Percentiles rank a stretch among this genome's conserved stretches.
These are phyloP conservation scores for Chlorodrepanis virens DNA, from an alignment of 2,113 vertebrate species.

Conservation along the genomic window DNA sequence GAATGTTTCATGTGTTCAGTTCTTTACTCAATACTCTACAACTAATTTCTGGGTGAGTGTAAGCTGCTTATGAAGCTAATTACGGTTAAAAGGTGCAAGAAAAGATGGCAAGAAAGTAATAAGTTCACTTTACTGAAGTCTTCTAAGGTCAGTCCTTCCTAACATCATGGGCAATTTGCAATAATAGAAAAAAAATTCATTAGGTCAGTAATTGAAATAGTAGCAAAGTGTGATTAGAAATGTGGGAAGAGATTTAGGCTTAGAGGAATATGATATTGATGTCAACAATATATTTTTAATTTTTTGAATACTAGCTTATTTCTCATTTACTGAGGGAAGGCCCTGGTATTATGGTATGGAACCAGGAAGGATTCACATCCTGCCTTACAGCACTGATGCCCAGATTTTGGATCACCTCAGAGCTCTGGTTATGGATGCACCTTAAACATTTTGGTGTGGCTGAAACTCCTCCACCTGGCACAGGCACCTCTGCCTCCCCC, in stretches of 20 bases:
- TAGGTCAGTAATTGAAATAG: background rate
- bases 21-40: background rate
- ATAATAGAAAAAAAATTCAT: background rate
- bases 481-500: background rate
- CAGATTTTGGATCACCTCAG: background rate
- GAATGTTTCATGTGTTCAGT: background rate
- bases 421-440: background rate
- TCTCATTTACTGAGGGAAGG: background rate
- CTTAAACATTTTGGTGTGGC: background rate
- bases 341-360: background rate
- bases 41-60: background rate
- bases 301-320: background rate
- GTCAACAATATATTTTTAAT: background rate
- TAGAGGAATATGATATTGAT: background rate
- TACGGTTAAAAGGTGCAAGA: background rate
- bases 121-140: background rate
- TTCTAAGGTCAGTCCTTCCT: background rate
- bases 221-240: background rate
- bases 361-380: background rate
- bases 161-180: background rate
- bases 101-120: background rate
- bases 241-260: background rate
- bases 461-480: background rate
- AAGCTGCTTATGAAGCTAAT: background rate
- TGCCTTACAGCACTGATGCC: rapidly evolving